phyloP scores from a whole-genome alignment of 2,113 vertebrate species.

The Antigone vipio region DNA sequence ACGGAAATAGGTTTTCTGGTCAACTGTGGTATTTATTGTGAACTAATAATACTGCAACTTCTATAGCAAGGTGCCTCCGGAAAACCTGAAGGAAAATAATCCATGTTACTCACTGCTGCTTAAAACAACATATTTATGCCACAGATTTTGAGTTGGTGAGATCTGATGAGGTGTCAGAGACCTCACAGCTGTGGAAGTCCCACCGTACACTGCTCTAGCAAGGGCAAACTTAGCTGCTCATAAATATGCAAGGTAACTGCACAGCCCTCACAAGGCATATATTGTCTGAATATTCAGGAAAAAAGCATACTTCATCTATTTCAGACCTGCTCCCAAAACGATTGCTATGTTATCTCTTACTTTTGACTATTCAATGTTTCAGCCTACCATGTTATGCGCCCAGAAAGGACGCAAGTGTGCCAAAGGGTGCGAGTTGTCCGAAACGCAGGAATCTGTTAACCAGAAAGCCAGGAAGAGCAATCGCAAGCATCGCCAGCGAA shows the following conservation, averaged over 20 bases:
- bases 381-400: rapidly evolving
- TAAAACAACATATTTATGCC: not conserved
- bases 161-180: not conserved
- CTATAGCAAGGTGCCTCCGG: not conserved
- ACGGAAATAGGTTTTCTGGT: not conserved
- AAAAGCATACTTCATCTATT: not conserved
- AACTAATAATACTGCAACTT: not conserved
- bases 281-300: not conserved
- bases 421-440: not conserved
- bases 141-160: not conserved
- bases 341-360: too few species aligned
- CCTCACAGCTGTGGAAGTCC: not conserved
- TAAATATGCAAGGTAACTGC: not conserved
- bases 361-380: not conserved
- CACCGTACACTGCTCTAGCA: not conserved
- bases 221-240: not conserved
- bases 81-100: not conserved
- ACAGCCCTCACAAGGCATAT: not conserved
- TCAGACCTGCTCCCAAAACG: not conserved
- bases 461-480: not conserved
- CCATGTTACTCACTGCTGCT: not conserved
- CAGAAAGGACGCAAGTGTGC: not conserved
- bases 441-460: not conserved
- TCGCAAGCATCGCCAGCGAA: not conserved
- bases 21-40: not conserved